These are phyloP conservation scores for Cladopsammia gracilis DNA, from an alignment of 64 coral and sea anemone species.

Conservation along the genomic window DNA sequence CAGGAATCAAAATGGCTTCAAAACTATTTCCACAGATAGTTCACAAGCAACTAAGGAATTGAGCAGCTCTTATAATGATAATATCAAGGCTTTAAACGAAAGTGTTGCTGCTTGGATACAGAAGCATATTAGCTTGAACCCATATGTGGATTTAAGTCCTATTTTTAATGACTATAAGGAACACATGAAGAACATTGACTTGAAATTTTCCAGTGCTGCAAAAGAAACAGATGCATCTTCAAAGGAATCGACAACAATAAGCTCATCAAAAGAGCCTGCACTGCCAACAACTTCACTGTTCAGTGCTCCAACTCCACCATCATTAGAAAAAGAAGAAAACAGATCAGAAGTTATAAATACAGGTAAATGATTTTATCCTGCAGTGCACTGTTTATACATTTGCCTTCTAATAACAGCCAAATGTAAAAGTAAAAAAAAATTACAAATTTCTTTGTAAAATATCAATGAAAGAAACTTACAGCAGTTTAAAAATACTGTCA, in stretches of 20 bases:
- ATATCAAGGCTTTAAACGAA: conserved; percentile 92
- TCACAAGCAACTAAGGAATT: background rate
- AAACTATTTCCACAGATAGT: background rate
- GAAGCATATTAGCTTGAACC: conserved; percentile 84
- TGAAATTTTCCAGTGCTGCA: conserved; percentile 54
- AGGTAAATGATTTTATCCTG: background rate
- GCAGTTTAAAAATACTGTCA: no score
- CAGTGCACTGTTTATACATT: background rate
- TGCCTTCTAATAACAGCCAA: no score
- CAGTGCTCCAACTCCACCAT: background rate
- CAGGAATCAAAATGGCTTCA: conserved; percentile 16
- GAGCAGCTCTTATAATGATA: conserved; percentile 75
- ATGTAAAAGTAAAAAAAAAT: no score
- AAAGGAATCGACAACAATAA: background rate
- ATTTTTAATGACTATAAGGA: conserved; percentile 96
- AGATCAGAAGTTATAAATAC: background rate
- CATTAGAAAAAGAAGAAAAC: background rate
- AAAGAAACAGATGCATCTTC: background rate
- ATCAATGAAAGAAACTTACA: no score
- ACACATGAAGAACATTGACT: conserved; percentile 88
- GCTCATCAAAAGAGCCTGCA: background rate
- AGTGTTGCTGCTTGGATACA: conserved; percentile 87
- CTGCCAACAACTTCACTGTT: background rate
- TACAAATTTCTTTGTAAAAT: no score
- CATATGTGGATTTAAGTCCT: conserved; percentile 91